These are phyloP conservation scores for Aphis craccivora DNA, from an alignment of 1,140 invertebrate species.

Conservation along the genomic window DNA sequence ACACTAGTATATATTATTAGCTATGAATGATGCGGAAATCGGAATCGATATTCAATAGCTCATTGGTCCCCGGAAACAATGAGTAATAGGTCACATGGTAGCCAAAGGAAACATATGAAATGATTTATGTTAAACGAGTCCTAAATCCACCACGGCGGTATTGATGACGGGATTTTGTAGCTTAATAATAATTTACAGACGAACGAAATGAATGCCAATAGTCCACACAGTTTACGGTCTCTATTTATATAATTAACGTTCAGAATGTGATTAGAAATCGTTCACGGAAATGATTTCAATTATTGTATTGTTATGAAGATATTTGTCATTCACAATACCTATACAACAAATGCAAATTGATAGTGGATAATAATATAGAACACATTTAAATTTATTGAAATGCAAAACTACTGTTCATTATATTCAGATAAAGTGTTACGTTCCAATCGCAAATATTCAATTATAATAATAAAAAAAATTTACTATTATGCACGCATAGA, in stretches of 20 bases:
- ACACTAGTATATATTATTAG: not conserved
- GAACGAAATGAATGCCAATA: conserved; percentile 52
- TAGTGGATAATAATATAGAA: not conserved
- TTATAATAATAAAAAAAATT: not conserved
- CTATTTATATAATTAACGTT: conserved; percentile 52
- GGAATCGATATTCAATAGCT: conserved; percentile 52
- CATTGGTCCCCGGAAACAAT: conserved; percentile 50
- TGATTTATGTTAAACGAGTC: conserved; percentile 54
- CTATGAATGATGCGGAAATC: not conserved
- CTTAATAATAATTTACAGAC: conserved; percentile 58
- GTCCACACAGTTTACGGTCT: conserved; percentile 30
- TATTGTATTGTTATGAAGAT: conserved; percentile 31
- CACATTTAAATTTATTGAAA: not conserved
- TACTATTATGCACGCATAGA: not conserved
- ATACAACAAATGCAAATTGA: conserved; percentile 1
- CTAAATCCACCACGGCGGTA: conserved; percentile 43
- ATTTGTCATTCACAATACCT: conserved; percentile 25
- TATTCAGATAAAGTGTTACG: conserved; percentile 1
- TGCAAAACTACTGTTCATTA: not conserved
- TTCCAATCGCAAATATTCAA: not conserved
- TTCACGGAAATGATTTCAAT: conserved; percentile 25
- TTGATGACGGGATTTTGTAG: conserved; percentile 57
- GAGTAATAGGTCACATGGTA: conserved; percentile 58
- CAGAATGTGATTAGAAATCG: conserved; percentile 49
- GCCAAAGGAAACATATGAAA: conserved; percentile 52